Percentiles rank a stretch among this genome's conserved stretches.
phyloP scores from a whole-genome alignment of 1,140 invertebrate genomes.

The Drosophila dunni region DNA sequence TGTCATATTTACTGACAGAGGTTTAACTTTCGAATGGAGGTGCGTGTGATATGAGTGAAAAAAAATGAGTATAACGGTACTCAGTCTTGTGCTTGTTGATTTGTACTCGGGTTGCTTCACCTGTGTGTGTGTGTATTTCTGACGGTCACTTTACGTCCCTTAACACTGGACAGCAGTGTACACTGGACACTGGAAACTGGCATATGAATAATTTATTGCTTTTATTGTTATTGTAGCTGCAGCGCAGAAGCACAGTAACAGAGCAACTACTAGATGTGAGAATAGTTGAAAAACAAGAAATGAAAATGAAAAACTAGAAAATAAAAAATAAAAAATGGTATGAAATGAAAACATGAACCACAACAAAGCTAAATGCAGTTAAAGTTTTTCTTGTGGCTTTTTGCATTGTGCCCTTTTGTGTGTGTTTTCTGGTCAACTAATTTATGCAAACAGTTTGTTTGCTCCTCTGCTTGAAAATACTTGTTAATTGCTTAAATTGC shows the following conservation, averaged over 20 bases:
- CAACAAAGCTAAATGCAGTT: conserved; percentile 64
- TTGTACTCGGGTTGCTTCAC: conserved; percentile 5
- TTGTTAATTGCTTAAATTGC: conserved; percentile 38
- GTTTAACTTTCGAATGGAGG: background rate
- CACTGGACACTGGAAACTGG: background rate
- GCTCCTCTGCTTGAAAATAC: conserved; percentile 6
- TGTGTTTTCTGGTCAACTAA: conserved; percentile 51
- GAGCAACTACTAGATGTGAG: conserved; percentile 14
- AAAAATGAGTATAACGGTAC: conserved; percentile 9
- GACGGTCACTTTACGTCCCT: background rate
- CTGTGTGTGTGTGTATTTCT: conserved; percentile 17
- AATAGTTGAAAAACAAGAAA: background rate
- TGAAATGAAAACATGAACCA: conserved; percentile 6
- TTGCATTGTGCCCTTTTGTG: conserved; percentile 46
- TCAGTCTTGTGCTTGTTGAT: conserved; percentile 3
- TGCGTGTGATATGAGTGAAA: conserved; percentile 8
- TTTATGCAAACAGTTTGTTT: conserved; percentile 66
- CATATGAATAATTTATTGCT: conserved; percentile 55
- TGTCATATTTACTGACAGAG: background rate
- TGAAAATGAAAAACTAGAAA: background rate
- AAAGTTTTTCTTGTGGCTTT: conserved; percentile 60
- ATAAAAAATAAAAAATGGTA: conserved; percentile 5
- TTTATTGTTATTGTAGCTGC: conserved; percentile 39
- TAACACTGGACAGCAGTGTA: background rate
- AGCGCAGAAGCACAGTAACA: background rate